Base-by-base conservation (phyloP, 2,888 invertebrate genomes). In the Baronia brevicornis region DNA sequence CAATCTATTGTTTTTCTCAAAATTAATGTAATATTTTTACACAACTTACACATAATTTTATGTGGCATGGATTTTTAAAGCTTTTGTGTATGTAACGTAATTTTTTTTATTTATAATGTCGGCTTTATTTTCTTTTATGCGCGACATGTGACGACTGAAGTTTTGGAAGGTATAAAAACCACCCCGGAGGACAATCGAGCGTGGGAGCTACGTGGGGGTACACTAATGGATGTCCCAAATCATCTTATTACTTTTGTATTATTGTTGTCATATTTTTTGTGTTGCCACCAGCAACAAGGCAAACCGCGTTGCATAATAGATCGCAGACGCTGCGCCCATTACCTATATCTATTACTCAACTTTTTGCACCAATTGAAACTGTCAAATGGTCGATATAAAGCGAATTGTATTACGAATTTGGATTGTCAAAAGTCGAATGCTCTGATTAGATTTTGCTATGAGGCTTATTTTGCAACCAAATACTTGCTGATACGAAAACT, bases 211-310 rank as follows among this genome's bases (percentile, higher is more conserved):
- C 63, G 57, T 62, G 71, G 74, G 73, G 72, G 73, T 56, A 66
- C 60, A 54, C 67, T 77, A 82, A 79, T 80, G 61, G 74, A 57
- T 51, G 57, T 55, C 54, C 59, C 51, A 63, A 71, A 72, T 73
- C 63, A 62, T 62, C 66, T 69, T 71, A 79, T 77, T 75, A 70
- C 72, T 60, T 66, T 75, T 69, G 69, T 75, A 74, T 73, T 59
- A 67, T 73, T 78, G 72, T 73, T 55, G 57, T 47, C 43, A 34
- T 33, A 50, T 64, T 74, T 71, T 74, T 70, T 74, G 51, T n/a
- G n/a, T n/a, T n/a, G n/a, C n/a, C 54, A 43, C 34, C 29, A 49
- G 50, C 41, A 48, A 60, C 59, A 54, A 61, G 60, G 38, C 44
- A 56, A 42, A 51, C 60, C 62, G 51, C 59, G 54, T 67, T 68